These are phyloP conservation scores for Phoenicopterus ruber DNA, from an alignment of 2,113 vertebrate species.

Conservation along the genomic window DNA sequence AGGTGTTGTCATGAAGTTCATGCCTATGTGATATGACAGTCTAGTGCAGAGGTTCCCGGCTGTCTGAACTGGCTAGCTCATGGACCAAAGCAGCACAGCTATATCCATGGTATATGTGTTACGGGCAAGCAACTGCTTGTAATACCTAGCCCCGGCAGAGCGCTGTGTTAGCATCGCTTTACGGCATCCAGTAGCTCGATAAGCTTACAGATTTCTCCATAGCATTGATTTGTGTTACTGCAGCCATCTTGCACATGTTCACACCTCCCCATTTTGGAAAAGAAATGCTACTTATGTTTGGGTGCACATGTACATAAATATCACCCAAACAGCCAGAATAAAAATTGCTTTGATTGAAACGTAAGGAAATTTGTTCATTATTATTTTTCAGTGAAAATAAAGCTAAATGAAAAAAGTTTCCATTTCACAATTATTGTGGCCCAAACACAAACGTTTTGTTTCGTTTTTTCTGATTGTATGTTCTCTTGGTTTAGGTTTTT, in stretches of 20 bases:
- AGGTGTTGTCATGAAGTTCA: background rate
- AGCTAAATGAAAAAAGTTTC: background rate
- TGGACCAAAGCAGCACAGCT: background rate
- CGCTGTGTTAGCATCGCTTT: background rate
- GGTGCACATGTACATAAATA: background rate
- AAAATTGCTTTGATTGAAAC: background rate
- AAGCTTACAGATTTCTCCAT: background rate
- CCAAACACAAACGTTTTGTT: background rate
- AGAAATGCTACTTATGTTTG: background rate
- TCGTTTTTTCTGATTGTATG: background rate
- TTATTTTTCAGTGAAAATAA: background rate
- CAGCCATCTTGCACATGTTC: background rate
- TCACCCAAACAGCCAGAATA: background rate
- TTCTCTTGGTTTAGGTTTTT: background rate
- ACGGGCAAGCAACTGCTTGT: background rate
- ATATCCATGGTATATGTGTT: accelerated
- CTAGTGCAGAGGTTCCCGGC: background rate
- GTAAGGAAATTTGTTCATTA: background rate
- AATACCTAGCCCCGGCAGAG: background rate
- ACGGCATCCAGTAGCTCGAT: background rate
- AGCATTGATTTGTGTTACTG: background rate
- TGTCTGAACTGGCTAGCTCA: background rate
- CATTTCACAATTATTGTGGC: background rate
- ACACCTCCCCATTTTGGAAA: background rate
- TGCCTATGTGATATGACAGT: accelerated